Base-by-base conservation (phyloP, 2,888 invertebrate genomes). In the Tuberolachnus salignus region DNA sequence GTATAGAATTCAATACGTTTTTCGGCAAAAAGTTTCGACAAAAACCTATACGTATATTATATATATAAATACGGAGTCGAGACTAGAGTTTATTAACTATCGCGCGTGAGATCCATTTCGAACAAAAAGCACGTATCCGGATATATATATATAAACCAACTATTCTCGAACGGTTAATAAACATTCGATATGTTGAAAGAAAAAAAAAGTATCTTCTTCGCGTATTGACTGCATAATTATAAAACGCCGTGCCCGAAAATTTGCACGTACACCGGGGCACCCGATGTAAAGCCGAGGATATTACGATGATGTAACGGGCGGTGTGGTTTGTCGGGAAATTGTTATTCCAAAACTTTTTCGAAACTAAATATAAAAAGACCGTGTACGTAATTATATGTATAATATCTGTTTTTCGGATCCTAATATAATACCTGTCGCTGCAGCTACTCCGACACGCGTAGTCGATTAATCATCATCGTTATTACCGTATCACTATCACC, bases 41-140 rank as follows among this genome's bases (percentile, higher is more conserved):
- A 49, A 42, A 42, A 42, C 51, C 72, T n/a, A n/a, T n/a, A 19
- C 61, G 21, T 8, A 13, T 44, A 49, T 8, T 11, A 61, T 44
- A 23, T 9, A 59, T 8, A 57, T 26, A 57, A 19, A 3, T 64
- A 14, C 4, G 21, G 3, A 26, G 44, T 44, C 3, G 21, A 1
- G 13, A n/a, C 26, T 49, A 10, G 44, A 19, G 51, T 49, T 66
- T 46, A 66, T 66, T 66, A 66, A 66, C 51, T 51, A 34, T 13
- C 67, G 19, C 64, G 1, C 16, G n/a, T n/a, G 10, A 51, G 23
- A n/a, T 57, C n/a, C 34, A 42, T 75, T 75, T 34, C 34, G 46
- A 57, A 75, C 34, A 44, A 34, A 75, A 57, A 46, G 66, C 75
- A 75, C 75, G 75, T 75, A 19, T 57, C 10, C 16, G 26, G 9